Evolutionary conservation across 2,113 vertebrate species (phyloP), one percentile per base, ranked within the genome.

Genomic region (Mesembrinibis cayennensis): DNA sequence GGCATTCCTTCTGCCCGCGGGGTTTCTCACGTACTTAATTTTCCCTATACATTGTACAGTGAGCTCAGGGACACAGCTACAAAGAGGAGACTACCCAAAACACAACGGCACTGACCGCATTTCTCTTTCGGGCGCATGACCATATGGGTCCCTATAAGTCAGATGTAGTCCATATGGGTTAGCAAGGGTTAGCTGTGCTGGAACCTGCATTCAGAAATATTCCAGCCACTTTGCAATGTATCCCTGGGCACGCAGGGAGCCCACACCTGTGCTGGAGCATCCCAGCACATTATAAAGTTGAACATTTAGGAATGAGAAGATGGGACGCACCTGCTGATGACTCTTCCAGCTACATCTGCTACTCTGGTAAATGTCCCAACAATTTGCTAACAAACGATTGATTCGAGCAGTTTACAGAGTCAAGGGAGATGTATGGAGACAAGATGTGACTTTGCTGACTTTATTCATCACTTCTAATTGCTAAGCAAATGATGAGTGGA

Each of bases 31-130:
- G n/a, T 4, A 50, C 32, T 42, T 29, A 19, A 4, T 47, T 67
- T 36, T 14, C 47, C 50, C 38, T 42, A 8, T 1, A 4, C 0
- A 0, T 7, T 8, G 7, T 8, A 12, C 30, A 67, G 3, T 1
- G n/a, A 77, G 32, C 40, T 40, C 42, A 85, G 18, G 61, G 1
- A 4, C 38, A 20, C 38, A 49, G 3, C 3, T 26, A 27, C 9
- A 36, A 62, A 22, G 32, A 34, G 45, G 65, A 42, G 26, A 56
- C 4, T 32, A 17, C n/a, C 10, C 65, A 21, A 49, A 79, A 16
- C 26, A 27, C 50, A 38, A 25, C 0, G 0, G 36, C 42, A 25
- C 21, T 10, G 74, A 13, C 20, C 4, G 9, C 13, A 42, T 47
- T 73, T 27, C 25, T 49, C 42, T 36, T 34, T 30, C 0, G 3